These are phyloP conservation scores for Collichthys lucidus DNA, from an alignment of 2,113 vertebrate species.

Conservation along the genomic window DNA sequence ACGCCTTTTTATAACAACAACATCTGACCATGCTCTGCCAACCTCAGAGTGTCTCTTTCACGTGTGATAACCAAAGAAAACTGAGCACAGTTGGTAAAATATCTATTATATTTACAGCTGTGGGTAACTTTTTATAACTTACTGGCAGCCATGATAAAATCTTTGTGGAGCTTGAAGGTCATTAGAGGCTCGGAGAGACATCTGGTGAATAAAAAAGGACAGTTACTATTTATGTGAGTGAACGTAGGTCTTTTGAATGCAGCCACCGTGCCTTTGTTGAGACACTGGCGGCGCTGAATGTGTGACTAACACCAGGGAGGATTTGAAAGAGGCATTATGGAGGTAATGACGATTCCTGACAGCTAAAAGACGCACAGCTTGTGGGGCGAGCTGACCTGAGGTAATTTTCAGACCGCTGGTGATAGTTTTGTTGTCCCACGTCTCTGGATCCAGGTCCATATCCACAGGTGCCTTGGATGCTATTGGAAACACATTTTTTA, in stretches of 20 bases:
- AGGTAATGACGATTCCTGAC: slow-evolving; percentile 55
- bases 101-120: background rate
- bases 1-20: background rate
- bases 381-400: slow-evolving; percentile 89
- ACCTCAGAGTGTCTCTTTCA: background rate
- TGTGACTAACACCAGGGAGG: slow-evolving; percentile 39
- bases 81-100: background rate
- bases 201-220: slow-evolving; percentile 76
- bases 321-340: slow-evolving; percentile 60
- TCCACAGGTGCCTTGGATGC: slow-evolving; percentile 93
- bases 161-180: slow-evolving; percentile 98
- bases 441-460: slow-evolving; percentile 93
- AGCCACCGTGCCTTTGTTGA: slow-evolving; percentile 31
- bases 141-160: slow-evolving; percentile 98
- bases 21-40: background rate
- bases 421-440: slow-evolving; percentile 99
- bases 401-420: slow-evolving; percentile 99
- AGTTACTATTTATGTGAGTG: slow-evolving; percentile 45
- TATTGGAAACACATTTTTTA: slow-evolving; percentile 75
- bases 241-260: slow-evolving; percentile 45
- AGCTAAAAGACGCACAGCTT: slow-evolving; percentile 42
- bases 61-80: background rate
- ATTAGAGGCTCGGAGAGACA: slow-evolving; percentile 97
- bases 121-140: slow-evolving; percentile 80
- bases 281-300: slow-evolving; percentile 29